These are phyloP conservation scores for Vultur gryphus DNA, from an alignment of 2,797 vertebrate species.

Conservation along the genomic window DNA sequence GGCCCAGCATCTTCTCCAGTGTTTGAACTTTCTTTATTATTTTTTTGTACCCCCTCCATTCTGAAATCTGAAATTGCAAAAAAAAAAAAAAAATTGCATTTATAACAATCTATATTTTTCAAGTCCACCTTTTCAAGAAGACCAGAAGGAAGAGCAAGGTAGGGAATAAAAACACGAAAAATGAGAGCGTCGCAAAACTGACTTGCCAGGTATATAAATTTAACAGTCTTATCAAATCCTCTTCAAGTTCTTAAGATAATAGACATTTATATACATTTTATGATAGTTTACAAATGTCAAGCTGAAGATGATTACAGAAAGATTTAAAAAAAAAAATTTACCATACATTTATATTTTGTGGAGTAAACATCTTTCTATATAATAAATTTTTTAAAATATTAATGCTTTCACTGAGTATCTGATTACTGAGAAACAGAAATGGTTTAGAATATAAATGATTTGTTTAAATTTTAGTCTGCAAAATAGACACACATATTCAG, in stretches of 20 bases:
- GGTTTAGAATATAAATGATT: not conserved
- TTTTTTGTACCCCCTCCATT: not conserved
- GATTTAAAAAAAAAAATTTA: not conserved
- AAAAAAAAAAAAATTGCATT: not conserved
- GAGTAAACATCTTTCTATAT: not conserved
- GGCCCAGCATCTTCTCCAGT: not conserved
- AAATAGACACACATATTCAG: not conserved
- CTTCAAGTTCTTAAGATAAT: not conserved
- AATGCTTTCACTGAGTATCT: not conserved
- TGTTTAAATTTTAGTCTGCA: not conserved
- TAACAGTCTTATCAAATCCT: not conserved
- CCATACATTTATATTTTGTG: not conserved
- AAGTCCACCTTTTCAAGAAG: not conserved
- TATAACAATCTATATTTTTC: not conserved
- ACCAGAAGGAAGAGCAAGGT: not conserved
- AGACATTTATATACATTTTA: not conserved
- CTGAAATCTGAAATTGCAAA: not conserved
- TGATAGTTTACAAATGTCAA: not conserved
- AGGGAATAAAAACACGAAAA: not conserved
- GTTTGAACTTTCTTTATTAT: not conserved
- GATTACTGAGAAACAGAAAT: not conserved
- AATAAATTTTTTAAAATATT: not conserved
- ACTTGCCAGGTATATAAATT: not conserved
- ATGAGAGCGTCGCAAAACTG: not conserved
- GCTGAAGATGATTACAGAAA: not conserved